Evolutionary conservation across 2,888 invertebrate genomes (phyloP), one percentile per base, ranked within the genome.

Genomic region (Sesamia inferens): DNA sequence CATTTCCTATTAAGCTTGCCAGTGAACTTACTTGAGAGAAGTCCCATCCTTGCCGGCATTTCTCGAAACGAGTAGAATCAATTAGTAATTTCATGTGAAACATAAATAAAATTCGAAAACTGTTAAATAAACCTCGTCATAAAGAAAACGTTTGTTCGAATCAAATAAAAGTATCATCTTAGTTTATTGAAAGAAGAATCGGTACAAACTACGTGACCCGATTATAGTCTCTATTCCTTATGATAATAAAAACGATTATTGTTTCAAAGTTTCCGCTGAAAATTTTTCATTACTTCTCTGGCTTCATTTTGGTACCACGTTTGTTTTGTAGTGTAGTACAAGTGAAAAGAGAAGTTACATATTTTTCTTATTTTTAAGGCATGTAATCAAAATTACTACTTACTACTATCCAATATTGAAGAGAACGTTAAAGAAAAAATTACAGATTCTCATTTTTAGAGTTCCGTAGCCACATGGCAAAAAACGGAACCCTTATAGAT

Each of bases 221-320:
- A 88, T 83, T 72, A 68, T 82, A 59, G 78, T 67, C 88, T 82
- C 74, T 88, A 86, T 82, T 55, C 13, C 74, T 57, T 62, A n/a
- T 74, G 48, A 48, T n/a, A 63, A 71, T 72, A 68, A 81, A 88
- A 89, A 84, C 84, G 76, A 71, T 82, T 75, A 87, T 86, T 86
- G 84, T 88, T 83, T 85, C 81, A 74, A 77, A 79, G 74, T 79
- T 71, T 48, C 68, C 51, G 74, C 74, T 82, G 84, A 86, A 90
- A 89, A 90, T 85, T 89, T 93, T 92, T 92, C 91, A 92, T 93
- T 93, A 91, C 90, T 88, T 78, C 86, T 82, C 83, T 83, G 79
- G 87, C 82, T 91, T 88, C 91, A 89, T 91, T 93, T 91, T 84
- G 88, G 90, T 88, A 84, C 82, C 88, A 86, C 88, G 90, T 93